Evolutionary conservation across 2,888 invertebrate species (phyloP).

Genomic region (Thecocarcelia acutangulata): DNA sequence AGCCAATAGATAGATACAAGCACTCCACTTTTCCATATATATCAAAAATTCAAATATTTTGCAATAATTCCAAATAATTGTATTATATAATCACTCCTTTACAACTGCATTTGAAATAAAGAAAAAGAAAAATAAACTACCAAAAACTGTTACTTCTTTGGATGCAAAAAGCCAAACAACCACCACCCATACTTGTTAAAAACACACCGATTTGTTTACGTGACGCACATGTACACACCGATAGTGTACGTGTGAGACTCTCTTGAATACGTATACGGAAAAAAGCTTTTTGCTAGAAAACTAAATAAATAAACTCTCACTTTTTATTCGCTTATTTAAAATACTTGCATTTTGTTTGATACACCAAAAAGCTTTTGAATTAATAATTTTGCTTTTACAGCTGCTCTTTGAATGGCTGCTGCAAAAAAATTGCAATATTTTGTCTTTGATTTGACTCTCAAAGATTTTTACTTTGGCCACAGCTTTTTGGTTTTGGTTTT

Average conservation of each 20-base stretch:
- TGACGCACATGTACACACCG: constrained; percentile 66
- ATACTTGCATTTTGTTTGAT: neutral
- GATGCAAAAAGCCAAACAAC: neutral
- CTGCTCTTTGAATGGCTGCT: constrained; percentile 61
- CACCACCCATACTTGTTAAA: constrained; percentile 14
- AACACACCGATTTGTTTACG: constrained; percentile 26
- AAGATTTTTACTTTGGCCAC: constrained; percentile 36
- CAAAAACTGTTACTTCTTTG: constrained; percentile 21
- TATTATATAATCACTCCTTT: constrained; percentile 56
- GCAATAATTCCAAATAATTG: constrained; percentile 53
- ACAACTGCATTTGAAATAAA: constrained; percentile 39
- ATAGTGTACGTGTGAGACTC: constrained; percentile 69
- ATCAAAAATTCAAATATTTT: constrained; percentile 28
- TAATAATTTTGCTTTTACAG: neutral
- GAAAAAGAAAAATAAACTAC: neutral
- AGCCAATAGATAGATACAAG: neutral
- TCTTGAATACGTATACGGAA: constrained; percentile 68
- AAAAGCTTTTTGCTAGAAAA: constrained; percentile 55
- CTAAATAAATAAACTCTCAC: constrained; percentile 45
- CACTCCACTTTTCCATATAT: constrained; percentile 40
- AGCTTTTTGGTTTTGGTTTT: neutral
- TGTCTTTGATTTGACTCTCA: constrained; percentile 35
- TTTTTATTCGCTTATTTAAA: constrained; percentile 42
- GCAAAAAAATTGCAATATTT: constrained; percentile 36
- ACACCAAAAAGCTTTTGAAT: constrained; percentile 50